A percentile compares a stretch with the other conserved stretches of the same genome.
Evolutionary conservation across 2,888 invertebrate species (phyloP).

Genomic region (Noctua janthina): DNA sequence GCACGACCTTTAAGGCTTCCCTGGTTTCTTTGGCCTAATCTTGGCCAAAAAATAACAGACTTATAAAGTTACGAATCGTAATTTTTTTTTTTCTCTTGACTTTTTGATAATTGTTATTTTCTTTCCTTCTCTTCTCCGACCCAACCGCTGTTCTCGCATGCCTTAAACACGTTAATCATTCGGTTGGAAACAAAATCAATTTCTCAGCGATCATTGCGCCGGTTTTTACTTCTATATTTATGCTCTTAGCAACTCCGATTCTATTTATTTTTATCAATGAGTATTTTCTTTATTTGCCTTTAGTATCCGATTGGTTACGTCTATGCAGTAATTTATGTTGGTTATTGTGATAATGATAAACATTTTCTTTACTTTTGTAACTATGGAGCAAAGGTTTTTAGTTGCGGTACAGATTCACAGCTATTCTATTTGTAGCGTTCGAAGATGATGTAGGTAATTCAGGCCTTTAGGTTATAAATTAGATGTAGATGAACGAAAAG

Average conservation of each 20-base stretch:
- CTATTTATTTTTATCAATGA: constrained; percentile 52
- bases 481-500: background rate
- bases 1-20: background rate
- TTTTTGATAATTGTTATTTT: background rate
- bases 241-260: constrained; percentile 50
- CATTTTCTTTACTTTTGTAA: background rate
- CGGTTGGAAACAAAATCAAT: constrained; percentile 66
- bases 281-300: constrained; percentile 42
- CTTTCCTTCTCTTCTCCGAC: background rate
- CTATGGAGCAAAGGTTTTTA: background rate
- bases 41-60: background rate
- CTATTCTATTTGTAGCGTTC: background rate
- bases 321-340: constrained; percentile 15
- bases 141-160: constrained; percentile 31
- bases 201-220: constrained; percentile 57
- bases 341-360: constrained; percentile 25
- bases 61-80: background rate
- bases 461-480: background rate
- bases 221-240: constrained; percentile 47
- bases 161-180: constrained; percentile 35
- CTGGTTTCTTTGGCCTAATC: background rate
- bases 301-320: constrained; percentile 31
- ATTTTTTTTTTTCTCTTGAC: background rate
- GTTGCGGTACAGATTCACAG: background rate
- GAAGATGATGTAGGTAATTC: background rate